Evolutionary conservation across 2,113 vertebrate genomes (phyloP).

Genomic region (Suricata suricatta): DNA sequence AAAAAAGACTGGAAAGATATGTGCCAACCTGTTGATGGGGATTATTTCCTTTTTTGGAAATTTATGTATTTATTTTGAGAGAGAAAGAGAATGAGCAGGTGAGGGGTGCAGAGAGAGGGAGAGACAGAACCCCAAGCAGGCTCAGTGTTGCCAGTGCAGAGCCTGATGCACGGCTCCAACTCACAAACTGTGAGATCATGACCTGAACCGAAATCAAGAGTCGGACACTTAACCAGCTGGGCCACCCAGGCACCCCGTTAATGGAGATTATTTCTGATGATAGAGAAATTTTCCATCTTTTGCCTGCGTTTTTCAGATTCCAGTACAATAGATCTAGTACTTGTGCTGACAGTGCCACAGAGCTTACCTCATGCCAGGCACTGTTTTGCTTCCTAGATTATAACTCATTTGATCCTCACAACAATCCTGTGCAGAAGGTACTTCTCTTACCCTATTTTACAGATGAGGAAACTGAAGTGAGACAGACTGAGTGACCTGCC

Average conservation of each 20-base stretch:
- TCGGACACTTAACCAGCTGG: too few relatives aligned
- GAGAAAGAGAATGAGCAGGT: too few relatives aligned
- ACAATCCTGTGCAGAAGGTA: background rate
- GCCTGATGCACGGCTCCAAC: too few relatives aligned
- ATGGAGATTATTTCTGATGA: background rate
- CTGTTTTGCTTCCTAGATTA: background rate
- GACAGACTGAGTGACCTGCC: background rate
- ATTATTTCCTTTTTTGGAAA: background rate
- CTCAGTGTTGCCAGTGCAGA: too few relatives aligned
- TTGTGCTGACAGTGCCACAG: background rate
- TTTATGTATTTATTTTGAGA: too few relatives aligned
- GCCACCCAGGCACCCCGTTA: too few relatives aligned
- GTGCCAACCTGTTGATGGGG: background rate
- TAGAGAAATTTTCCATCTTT: background rate
- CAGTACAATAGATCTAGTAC: background rate
- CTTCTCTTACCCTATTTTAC: background rate
- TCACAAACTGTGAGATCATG: too few relatives aligned
- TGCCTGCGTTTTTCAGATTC: background rate
- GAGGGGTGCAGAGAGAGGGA: too few relatives aligned
- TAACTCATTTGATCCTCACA: background rate
- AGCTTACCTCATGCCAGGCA: background rate
- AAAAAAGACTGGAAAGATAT: background rate
- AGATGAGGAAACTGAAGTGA: background rate
- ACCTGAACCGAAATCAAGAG: too few relatives aligned
- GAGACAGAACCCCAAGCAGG: too few relatives aligned